Percentiles rank a stretch among this genome's conserved stretches.
Evolutionary conservation across 2,888 invertebrate species (phyloP).

Genomic region (Spisula solida): DNA sequence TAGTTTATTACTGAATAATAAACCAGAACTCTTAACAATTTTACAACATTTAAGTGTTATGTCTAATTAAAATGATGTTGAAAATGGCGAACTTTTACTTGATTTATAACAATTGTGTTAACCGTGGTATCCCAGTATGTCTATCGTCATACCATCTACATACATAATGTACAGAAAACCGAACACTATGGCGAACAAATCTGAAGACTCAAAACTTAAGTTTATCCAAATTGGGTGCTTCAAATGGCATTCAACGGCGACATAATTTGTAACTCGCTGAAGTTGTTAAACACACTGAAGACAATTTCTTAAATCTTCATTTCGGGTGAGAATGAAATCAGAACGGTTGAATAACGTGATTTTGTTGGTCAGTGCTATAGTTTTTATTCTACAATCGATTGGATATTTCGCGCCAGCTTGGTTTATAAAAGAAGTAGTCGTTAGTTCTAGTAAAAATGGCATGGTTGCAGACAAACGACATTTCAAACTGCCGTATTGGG

Average conservation of each 20-base stretch:
- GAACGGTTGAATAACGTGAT: constrained; percentile 44
- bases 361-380: constrained; percentile 34
- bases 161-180: neutral
- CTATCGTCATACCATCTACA: too few species aligned
- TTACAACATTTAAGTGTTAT: too few species aligned
- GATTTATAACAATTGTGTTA: too few species aligned
- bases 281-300: neutral
- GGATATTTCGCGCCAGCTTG: constrained; percentile 63
- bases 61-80: too few species aligned
- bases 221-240: neutral
- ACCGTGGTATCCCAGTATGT: too few species aligned
- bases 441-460: neutral
- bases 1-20: too few species aligned
- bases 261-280: neutral
- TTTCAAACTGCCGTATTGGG: neutral
- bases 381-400: constrained; percentile 50
- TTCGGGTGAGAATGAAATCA: constrained; percentile 35
- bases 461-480: neutral
- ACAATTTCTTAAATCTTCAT: neutral
- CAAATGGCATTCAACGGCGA: neutral
- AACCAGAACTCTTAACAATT: too few species aligned
- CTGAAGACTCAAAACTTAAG: neutral
- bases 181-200: neutral
- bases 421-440: constrained; percentile 50
- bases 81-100: too few species aligned